phyloP scores from a whole-genome alignment of 2,888 invertebrate genomes.

The Ectemnius cavifrons region DNA sequence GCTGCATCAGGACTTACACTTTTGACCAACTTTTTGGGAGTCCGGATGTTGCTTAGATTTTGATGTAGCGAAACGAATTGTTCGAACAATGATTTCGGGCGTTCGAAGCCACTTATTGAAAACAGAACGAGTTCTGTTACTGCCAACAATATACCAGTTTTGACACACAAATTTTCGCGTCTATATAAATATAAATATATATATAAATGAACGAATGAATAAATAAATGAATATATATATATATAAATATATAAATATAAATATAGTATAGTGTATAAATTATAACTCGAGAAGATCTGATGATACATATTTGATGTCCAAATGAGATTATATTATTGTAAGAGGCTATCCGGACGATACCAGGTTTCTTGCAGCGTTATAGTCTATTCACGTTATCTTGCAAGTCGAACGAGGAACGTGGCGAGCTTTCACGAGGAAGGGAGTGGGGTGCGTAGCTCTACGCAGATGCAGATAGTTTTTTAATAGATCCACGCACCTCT shows the following conservation, averaged over 20 bases:
- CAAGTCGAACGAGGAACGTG: conserved; percentile 32
- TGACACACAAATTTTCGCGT: conserved; percentile 28
- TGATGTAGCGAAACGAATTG: neutral
- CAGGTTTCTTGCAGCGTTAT: conserved; percentile 35
- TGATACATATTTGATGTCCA: conserved; percentile 42
- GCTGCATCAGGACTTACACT: conserved; percentile 11
- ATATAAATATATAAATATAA: conserved; percentile 20
- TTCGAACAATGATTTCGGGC: neutral
- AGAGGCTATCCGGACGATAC: conserved; percentile 27
- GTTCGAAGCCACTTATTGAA: neutral
- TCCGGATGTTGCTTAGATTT: neutral
- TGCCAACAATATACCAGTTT: conserved; percentile 37
- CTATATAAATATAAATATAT: conserved; percentile 29
- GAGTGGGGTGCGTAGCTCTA: conserved; percentile 19
- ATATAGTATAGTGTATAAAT: conserved; percentile 21
- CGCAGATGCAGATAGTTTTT: conserved; percentile 41
- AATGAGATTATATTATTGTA: conserved; percentile 52
- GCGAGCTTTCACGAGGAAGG: conserved; percentile 20
- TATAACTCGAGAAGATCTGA: conserved; percentile 31
- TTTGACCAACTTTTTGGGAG: conserved; percentile 21
- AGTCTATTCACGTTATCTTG: conserved; percentile 46
- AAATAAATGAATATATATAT: conserved; percentile 27
- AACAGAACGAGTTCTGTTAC: conserved; percentile 13
- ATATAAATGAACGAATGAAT: conserved; percentile 24
- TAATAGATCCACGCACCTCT: conserved; percentile 11